Conservation (phyloP, 2,797 vertebrate genomes). For the Sebastes melanostomus region DNA sequence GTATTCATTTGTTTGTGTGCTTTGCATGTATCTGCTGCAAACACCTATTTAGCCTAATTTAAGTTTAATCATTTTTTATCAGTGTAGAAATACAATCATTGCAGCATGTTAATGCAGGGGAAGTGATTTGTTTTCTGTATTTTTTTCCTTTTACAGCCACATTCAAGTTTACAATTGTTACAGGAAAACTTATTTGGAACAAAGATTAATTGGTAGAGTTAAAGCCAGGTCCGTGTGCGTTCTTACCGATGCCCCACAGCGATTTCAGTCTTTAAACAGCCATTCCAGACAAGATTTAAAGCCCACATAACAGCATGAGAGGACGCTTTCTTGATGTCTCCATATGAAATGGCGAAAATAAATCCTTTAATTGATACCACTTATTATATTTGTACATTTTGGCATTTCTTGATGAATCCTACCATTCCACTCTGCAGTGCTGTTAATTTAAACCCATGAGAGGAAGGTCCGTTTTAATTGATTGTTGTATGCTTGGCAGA, state of each 20-base stretch:
- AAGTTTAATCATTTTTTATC: background rate
- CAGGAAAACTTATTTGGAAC: background rate
- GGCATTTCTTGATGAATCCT: background rate
- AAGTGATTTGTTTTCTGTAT: background rate
- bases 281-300: background rate
- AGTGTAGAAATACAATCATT: background rate
- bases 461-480: conserved; percentile 36
- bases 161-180: background rate
- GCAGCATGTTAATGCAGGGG: background rate
- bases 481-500: conserved; percentile 42
- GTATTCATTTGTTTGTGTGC: background rate
- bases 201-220: background rate
- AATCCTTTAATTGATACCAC: background rate
- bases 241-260: background rate
- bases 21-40: background rate
- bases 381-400: background rate
- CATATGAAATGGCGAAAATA: background rate
- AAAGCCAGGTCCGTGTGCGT: background rate
- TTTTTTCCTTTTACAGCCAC: background rate
- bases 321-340: background rate
- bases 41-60: background rate
- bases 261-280: background rate
- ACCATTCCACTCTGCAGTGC: background rate
- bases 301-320: background rate
- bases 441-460: conserved; percentile 42